Evolutionary conservation across 2,113 vertebrate species (phyloP).

Genomic region (Nerophis lumbriciformis): DNA sequence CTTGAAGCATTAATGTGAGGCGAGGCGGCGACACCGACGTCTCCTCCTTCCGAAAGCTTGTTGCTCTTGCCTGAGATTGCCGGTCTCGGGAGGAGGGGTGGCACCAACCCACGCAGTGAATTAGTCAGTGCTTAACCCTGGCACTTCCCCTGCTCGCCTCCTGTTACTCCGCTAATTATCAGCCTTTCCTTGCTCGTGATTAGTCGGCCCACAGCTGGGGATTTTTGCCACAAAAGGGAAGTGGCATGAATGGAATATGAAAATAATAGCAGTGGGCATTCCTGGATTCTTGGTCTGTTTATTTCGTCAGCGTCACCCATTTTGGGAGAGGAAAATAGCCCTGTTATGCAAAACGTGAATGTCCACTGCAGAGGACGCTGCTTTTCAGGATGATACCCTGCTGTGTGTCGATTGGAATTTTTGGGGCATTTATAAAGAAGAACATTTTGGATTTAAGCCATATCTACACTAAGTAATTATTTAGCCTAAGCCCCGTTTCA

Average conservation of each 20-base stretch:
- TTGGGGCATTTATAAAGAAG: no score
- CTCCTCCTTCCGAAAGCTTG: constrained; percentile 24
- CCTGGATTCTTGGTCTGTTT: no score
- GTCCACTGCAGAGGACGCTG: no score
- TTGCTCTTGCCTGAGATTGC: constrained; percentile 41
- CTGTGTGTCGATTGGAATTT: no score
- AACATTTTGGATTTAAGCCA: no score
- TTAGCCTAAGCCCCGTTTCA: no score
- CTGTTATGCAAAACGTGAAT: no score
- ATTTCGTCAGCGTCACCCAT: no score
- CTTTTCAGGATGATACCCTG: no score
- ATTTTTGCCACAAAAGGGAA: constrained; percentile 62
- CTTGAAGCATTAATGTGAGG: constrained; percentile 4
- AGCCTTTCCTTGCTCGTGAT: constrained; percentile 66
- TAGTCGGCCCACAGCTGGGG: constrained; percentile 61
- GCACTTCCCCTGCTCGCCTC: constrained; percentile 67
- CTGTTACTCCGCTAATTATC: constrained; percentile 70
- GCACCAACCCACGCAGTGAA: constrained; percentile 61
- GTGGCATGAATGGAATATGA: constrained; percentile 26
- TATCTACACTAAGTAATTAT: no score
- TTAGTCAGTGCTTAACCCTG: constrained; percentile 74
- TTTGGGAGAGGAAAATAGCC: no score
- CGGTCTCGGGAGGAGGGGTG: constrained; percentile 49
- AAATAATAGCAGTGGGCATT: neutral
- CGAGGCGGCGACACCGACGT: constrained; percentile 15